Evolutionary conservation across 2,888 invertebrate genomes (phyloP).

Genomic region (Amiota minor): DNA sequence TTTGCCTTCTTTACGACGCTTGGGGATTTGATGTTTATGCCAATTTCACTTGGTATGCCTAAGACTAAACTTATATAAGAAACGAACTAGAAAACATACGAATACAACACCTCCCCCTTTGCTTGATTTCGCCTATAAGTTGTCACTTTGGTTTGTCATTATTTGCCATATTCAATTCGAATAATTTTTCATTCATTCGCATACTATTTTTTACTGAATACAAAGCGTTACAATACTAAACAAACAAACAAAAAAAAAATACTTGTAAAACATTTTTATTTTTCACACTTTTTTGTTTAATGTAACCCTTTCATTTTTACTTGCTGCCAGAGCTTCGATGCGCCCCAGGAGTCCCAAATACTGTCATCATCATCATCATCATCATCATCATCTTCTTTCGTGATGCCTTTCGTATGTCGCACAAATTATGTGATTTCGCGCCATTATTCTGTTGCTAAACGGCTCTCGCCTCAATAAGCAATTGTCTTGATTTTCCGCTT

Average conservation of each 20-base stretch:
- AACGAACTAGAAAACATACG: too few relatives aligned
- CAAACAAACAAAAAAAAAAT: too few relatives aligned
- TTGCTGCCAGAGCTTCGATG: not conserved
- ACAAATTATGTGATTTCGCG: conserved; percentile 70
- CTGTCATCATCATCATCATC: conserved; percentile 18
- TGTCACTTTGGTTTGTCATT: conserved; percentile 10
- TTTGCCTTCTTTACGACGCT: conserved; percentile 40
- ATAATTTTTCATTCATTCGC: not conserved
- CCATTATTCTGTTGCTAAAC: conserved; percentile 69
- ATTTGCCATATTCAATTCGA: conserved; percentile 1
- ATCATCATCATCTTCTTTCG: not conserved
- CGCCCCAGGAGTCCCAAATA: conserved; percentile 16
- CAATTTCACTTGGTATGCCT: not conserved
- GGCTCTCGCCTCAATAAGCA: conserved; percentile 61
- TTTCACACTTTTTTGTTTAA: not conserved
- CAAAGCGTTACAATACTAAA: not conserved
- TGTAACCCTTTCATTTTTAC: conserved; percentile 6
- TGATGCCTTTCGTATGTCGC: conserved; percentile 37
- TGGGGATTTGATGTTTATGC: conserved; percentile 17
- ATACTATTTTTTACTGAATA: not conserved
- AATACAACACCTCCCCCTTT: too few relatives aligned
- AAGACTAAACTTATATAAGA: too few relatives aligned
- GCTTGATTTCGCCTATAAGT: too few relatives aligned
- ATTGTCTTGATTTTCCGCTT: conserved; percentile 49
- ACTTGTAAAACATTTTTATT: conserved; percentile 19